Conservation (phyloP, 2,797 vertebrate genomes). For the Gastrophryne carolinensis region DNA sequence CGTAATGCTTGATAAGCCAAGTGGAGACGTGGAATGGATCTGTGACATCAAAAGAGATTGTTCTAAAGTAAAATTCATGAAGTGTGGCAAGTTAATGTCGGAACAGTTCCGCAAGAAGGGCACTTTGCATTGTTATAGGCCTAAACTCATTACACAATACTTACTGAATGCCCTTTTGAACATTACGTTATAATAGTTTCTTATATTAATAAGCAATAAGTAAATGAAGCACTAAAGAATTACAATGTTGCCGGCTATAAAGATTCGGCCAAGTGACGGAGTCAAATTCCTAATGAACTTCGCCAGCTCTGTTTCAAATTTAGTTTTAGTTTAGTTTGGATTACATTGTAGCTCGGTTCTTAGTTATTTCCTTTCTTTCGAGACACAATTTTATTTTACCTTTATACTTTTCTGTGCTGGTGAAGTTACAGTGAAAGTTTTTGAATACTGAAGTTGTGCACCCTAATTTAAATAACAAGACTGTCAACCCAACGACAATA, state of each 20-base stretch:
- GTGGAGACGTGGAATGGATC: constrained; percentile 38
- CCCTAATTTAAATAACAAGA: no score
- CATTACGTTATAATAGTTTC: constrained; percentile 51
- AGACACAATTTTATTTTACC: no score
- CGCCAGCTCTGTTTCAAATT: constrained; percentile 28
- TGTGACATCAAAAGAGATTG: constrained; percentile 49
- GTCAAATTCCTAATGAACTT: constrained; percentile 47
- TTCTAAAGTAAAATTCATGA: constrained; percentile 50
- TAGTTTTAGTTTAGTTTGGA: constrained; percentile 26
- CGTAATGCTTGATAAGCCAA: constrained; percentile 41
- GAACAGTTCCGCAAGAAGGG: constrained; percentile 42
- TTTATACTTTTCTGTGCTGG: no score
- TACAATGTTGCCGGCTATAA: constrained; percentile 44
- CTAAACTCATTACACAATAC: constrained; percentile 52
- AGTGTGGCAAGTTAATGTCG: constrained; percentile 48
- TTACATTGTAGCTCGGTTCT: constrained; percentile 7
- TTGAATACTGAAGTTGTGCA: no score
- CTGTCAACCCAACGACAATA: no score
- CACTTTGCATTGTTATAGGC: constrained; percentile 47
- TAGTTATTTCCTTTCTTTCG: neutral
- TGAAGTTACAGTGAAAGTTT: no score
- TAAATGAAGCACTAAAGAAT: constrained; percentile 51
- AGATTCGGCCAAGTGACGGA: constrained; percentile 37
- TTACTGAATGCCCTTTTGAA: constrained; percentile 49
- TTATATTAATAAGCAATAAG: constrained; percentile 53